Conservation (phyloP, 1,140 invertebrate species). For the Hyposmocoma kahamanoa region DNA sequence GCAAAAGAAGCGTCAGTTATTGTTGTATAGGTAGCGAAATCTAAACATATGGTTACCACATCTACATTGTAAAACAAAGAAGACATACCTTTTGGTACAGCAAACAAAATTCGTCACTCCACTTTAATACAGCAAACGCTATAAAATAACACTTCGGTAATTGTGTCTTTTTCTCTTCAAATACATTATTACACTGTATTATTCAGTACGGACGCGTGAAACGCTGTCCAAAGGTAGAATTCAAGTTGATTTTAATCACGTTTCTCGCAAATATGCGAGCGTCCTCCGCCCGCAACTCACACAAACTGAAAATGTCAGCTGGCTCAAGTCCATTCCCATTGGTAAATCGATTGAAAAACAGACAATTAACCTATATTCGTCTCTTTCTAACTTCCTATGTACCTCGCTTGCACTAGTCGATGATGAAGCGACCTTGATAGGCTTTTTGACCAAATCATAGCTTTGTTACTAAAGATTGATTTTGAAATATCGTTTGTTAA, state of each 20-base stretch:
- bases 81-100: conserved; percentile 48
- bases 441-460: conserved; percentile 11
- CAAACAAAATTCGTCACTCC: conserved; percentile 54
- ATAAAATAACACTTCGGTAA: conserved; percentile 68
- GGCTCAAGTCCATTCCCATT: conserved; percentile 46
- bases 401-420: conserved; percentile 31
- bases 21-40: conserved; percentile 20
- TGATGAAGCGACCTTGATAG: conserved; percentile 31
- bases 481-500: too few species aligned
- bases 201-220: conserved; percentile 45
- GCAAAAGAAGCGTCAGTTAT: too few species aligned
- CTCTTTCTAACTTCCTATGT: conserved; percentile 22
- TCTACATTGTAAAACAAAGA: conserved; percentile 17
- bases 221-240: conserved; percentile 47
- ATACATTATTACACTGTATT: conserved; percentile 69
- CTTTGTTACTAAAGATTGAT: too few species aligned
- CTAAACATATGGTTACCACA: conserved; percentile 41
- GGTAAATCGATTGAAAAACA: conserved; percentile 64
- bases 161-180: conserved; percentile 68
- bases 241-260: conserved; percentile 28
- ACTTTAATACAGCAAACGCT: conserved; percentile 53
- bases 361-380: conserved; percentile 31
- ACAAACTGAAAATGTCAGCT: conserved; percentile 66
- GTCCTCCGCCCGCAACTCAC: conserved; percentile 29
- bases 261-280: conserved; percentile 35